Conservation (phyloP, 2,888 invertebrate species). For the Drosophila peninsularis region DNA sequence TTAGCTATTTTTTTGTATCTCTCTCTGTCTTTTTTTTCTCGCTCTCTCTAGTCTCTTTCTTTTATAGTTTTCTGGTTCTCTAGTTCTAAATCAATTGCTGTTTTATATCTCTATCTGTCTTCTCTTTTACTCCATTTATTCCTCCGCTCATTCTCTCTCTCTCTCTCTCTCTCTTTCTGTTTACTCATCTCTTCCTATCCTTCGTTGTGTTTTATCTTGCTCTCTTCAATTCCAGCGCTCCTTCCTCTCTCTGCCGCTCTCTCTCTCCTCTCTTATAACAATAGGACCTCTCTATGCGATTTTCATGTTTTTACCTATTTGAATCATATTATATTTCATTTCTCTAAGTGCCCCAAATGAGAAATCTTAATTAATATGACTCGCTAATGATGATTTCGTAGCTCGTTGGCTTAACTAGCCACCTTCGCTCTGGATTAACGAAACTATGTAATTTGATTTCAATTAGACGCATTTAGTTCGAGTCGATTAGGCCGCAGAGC, state of each 20-base stretch:
- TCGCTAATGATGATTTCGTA: not conserved
- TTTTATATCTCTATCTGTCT: too few species aligned
- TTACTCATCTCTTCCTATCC: not conserved
- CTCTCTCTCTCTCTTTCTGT: not conserved
- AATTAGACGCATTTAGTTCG: constrained; percentile 50
- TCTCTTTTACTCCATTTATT: too few species aligned
- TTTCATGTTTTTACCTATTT: not conserved
- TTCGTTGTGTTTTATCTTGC: too few species aligned
- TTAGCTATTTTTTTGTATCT: not conserved
- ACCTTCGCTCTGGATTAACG: not conserved
- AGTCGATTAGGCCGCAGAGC: constrained; percentile 33
- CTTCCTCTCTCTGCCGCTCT: too few species aligned
- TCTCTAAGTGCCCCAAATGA: not conserved
- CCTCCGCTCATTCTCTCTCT: too few species aligned
- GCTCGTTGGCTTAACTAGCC: not conserved
- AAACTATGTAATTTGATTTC: constrained; percentile 43
- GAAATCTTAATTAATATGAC: not conserved
- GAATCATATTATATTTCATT: not conserved
- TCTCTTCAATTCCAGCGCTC: not conserved
- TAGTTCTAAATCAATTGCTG: too few species aligned
- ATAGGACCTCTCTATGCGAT: not conserved
- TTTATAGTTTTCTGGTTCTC: not conserved
- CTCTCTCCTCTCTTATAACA: not conserved
- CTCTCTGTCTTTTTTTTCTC: not conserved
- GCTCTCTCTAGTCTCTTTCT: too few species aligned